Conservation (phyloP, 2,113 vertebrate species). For the Aegotheles bennettii region DNA sequence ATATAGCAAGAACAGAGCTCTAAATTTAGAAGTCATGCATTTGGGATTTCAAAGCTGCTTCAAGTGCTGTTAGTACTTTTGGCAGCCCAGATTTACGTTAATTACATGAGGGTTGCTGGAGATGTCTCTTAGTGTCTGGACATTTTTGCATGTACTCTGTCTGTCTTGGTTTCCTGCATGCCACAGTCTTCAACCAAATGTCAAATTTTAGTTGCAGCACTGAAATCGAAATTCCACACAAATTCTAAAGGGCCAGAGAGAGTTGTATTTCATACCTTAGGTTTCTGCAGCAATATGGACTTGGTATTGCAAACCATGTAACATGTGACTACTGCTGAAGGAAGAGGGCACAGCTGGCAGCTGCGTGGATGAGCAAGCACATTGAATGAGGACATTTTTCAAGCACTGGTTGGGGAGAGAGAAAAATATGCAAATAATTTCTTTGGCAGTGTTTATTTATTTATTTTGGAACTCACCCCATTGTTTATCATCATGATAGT, state of each 20-base stretch:
- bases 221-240: slow-evolving; percentile 21
- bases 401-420: slow-evolving; percentile 63
- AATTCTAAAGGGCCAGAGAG: slow-evolving; percentile 3
- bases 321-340: slow-evolving; percentile 30
- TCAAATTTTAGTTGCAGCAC: slow-evolving; percentile 8
- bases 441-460: slow-evolving; percentile 63
- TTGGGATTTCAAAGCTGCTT: slow-evolving; percentile 65
- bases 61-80: slow-evolving; percentile 61
- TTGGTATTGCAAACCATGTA: not conserved
- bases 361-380: slow-evolving; percentile 70
- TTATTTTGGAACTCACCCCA: slow-evolving; percentile 57
- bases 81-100: slow-evolving; percentile 65
- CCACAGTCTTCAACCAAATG: not conserved
- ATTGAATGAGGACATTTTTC: slow-evolving; percentile 66
- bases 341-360: slow-evolving; percentile 66
- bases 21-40: slow-evolving; percentile 56
- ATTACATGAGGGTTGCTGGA: slow-evolving; percentile 57
- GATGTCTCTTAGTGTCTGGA: slow-evolving; percentile 54
- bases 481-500: slow-evolving; percentile 56
- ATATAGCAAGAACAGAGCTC: slow-evolving; percentile 54
- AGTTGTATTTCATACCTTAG: not conserved
- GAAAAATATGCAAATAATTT: slow-evolving; percentile 67
- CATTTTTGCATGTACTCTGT: slow-evolving; percentile 54
- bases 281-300: slow-evolving; percentile 13
- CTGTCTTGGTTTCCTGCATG: slow-evolving; percentile 58